Conservation (phyloP, 2,797 vertebrate species). For the Cynodonichthys magdalenae region DNA sequence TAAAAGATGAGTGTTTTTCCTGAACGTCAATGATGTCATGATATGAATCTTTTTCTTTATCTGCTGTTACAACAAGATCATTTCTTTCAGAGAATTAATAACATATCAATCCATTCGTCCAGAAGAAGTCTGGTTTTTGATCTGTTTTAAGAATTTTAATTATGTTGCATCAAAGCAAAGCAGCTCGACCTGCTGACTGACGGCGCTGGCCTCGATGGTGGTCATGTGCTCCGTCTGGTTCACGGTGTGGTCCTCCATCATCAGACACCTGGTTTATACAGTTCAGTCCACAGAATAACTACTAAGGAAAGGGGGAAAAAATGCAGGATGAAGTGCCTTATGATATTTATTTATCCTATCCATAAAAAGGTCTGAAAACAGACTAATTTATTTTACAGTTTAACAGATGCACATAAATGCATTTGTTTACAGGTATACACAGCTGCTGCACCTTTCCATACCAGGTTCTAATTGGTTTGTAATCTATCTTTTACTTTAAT, state of each 20-base stretch:
- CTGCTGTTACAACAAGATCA: too few species aligned
- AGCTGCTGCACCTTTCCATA: background rate
- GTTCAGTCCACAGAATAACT: constrained; percentile 38
- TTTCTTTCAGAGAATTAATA: too few species aligned
- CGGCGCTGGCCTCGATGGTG: constrained; percentile 94
- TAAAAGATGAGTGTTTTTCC: too few species aligned
- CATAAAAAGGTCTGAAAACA: background rate
- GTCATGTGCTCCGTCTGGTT: constrained; percentile 94
- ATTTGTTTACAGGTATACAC: background rate
- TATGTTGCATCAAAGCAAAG: constrained; percentile 63
- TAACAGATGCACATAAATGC: background rate
- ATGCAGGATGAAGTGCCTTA: background rate
- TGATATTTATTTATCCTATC: background rate
- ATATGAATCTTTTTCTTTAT: too few species aligned
- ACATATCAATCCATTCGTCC: too few species aligned
- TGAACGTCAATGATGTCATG: too few species aligned
- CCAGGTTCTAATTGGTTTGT: too few species aligned
- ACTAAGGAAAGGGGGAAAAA: constrained; percentile 25
- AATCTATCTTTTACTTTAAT: background rate
- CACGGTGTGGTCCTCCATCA: constrained; percentile 93
- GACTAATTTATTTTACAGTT: background rate
- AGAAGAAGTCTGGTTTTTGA: too few species aligned
- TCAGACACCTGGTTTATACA: constrained; percentile 45
- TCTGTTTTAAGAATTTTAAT: background rate
- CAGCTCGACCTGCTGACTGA: constrained; percentile 91